phyloP scores from a whole-genome alignment of 1,140 invertebrate species.

The Macrobrachium rosenbergii region DNA sequence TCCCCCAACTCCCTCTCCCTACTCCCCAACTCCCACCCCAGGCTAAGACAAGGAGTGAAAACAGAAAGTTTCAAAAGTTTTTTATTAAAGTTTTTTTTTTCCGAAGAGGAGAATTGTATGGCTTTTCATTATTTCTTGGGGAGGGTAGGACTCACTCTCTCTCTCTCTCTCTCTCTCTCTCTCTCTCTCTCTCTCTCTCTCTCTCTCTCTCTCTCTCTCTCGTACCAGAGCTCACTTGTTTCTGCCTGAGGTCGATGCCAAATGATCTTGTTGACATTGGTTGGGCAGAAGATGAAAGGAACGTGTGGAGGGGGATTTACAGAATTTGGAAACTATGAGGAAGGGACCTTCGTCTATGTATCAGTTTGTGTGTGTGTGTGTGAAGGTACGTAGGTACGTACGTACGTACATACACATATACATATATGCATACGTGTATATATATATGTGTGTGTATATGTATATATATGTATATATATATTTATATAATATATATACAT shows the following conservation, averaged over 20 bases:
- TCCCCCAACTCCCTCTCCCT: too few relatives aligned
- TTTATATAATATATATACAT: background rate
- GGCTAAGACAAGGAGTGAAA: too few relatives aligned
- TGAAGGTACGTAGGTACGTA: background rate
- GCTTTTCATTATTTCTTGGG: too few relatives aligned
- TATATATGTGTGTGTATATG: background rate
- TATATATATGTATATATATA: background rate
- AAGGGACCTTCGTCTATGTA: background rate
- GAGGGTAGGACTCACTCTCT: background rate
- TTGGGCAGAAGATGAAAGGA: background rate
- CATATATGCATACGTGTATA: background rate
- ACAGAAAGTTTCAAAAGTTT: too few relatives aligned
- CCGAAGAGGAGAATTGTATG: too few relatives aligned
- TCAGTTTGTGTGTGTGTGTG: slow-evolving; percentile 23
- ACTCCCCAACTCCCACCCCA: too few relatives aligned
- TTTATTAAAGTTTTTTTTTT: too few relatives aligned
- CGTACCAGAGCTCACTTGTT: background rate
- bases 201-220: background rate
- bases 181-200: background rate
- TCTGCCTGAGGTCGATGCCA: background rate
- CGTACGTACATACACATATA: background rate
- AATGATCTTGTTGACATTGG: background rate
- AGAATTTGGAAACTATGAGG: background rate
- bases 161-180: background rate
- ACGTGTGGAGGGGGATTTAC: background rate